A percentile compares a stretch with the other conserved stretches of the same genome.
phyloP scores from a whole-genome alignment of 2,113 vertebrate species.

The Gallinago undulata region DNA sequence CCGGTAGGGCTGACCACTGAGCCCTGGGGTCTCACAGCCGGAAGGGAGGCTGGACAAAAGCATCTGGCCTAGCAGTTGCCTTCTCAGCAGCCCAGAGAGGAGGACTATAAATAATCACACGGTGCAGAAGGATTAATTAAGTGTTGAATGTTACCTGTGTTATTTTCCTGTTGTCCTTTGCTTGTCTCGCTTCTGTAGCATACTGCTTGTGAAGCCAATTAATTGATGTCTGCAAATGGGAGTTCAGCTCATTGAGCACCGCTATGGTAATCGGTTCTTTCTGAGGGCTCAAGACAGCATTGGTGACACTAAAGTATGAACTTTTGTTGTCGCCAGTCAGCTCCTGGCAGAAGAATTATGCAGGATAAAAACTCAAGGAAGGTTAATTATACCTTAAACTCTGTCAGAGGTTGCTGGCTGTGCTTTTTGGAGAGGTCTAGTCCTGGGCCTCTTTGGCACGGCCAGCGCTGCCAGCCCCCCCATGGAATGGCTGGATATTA shows the following conservation, averaged over 20 bases:
- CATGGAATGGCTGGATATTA: background rate
- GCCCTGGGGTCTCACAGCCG: background rate
- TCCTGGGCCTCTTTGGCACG: background rate
- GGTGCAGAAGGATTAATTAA: background rate
- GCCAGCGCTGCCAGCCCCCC: background rate
- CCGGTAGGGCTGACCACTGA: accelerated
- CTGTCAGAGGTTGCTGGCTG: background rate
- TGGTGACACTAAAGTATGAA: background rate
- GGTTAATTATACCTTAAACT: background rate
- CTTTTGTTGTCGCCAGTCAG: background rate
- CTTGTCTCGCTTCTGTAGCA: background rate
- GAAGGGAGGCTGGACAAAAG: background rate
- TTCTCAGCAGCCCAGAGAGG: background rate
- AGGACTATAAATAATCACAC: background rate
- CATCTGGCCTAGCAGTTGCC: background rate
- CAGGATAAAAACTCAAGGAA: background rate
- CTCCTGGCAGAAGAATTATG: background rate
- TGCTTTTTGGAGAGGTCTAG: background rate
- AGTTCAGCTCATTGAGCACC: background rate
- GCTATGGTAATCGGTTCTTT: background rate
- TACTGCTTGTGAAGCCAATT: background rate
- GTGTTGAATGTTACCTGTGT: background rate
- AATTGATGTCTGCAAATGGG: background rate
- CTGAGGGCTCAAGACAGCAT: background rate
- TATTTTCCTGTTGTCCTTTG: background rate